Evolutionary conservation across 2,797 vertebrate species (phyloP).

Genomic region (Neostethus bicornis): DNA sequence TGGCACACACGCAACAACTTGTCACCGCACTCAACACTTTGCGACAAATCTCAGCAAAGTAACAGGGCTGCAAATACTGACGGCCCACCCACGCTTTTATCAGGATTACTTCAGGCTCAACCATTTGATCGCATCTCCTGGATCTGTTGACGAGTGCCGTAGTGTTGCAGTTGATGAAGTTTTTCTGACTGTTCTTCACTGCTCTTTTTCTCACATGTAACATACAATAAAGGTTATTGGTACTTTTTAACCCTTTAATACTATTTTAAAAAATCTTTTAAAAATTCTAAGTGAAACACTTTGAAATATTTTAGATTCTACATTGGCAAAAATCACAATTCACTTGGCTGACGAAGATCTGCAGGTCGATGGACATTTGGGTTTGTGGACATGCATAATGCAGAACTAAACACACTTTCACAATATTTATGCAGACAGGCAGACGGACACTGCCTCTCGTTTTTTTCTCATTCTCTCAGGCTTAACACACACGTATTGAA

Average conservation of each 20-base stretch:
- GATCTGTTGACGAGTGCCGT: slow-evolving; percentile 29
- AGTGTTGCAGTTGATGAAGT: slow-evolving; percentile 28
- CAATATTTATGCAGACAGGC: slow-evolving; percentile 29
- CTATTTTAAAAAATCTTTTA: not conserved
- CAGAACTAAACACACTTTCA: slow-evolving; percentile 8
- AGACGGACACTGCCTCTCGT: slow-evolving; percentile 16
- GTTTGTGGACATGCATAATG: slow-evolving; percentile 17
- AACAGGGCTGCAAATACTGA: slow-evolving; percentile 22
- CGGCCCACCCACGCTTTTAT: slow-evolving; percentile 35
- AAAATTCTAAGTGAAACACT: not conserved
- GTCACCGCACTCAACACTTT: slow-evolving; percentile 46
- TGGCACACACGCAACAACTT: slow-evolving; percentile 46
- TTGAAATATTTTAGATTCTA: not conserved
- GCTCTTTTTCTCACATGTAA: slow-evolving; percentile 41
- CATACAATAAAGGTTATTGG: too few species aligned
- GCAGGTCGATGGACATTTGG: not conserved
- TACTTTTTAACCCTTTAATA: not conserved
- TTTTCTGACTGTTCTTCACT: slow-evolving; percentile 22
- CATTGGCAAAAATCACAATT: not conserved
- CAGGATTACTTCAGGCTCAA: slow-evolving; percentile 21
- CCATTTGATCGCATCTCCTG: slow-evolving; percentile 8
- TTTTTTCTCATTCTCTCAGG: not conserved
- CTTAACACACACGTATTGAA: slow-evolving; percentile 69
- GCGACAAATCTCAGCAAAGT: slow-evolving; percentile 43
- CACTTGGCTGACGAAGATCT: slow-evolving; percentile 1